These are phyloP conservation scores for Drosophila siamana DNA, from an alignment of 2,888 invertebrate species.

Conservation along the genomic window DNA sequence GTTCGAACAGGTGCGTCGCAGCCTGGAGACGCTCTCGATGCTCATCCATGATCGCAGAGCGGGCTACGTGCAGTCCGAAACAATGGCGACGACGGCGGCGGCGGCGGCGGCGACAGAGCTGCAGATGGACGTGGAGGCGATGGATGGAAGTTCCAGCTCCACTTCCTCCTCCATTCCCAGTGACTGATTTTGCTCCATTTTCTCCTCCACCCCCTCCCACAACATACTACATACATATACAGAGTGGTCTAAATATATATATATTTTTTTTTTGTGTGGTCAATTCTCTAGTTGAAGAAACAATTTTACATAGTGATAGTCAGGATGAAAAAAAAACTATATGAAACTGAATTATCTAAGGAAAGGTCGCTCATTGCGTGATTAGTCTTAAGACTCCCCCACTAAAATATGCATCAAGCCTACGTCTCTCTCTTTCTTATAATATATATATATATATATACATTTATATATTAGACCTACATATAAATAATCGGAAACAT, in stretches of 20 bases:
- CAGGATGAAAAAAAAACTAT: conserved; percentile 14
- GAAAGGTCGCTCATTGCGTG: conserved; percentile 9
- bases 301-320: conserved; percentile 21
- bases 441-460: conserved; percentile 21
- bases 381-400: conserved; percentile 18
- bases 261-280: conserved; percentile 5
- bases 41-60: conserved; percentile 86
- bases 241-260: not conserved
- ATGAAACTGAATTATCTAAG: conserved; percentile 23
- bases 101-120: not conserved
- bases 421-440: not conserved
- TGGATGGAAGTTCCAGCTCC: conserved; percentile 1
- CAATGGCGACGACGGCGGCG: not conserved
- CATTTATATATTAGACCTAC: conserved; percentile 1
- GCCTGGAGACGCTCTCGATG: conserved; percentile 91
- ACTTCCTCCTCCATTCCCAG: conserved; percentile 65
- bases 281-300: conserved; percentile 10
- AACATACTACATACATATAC: too few relatives aligned
- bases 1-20: conserved; percentile 89
- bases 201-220: not conserved
- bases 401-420: conserved; percentile 21
- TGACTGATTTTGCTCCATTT: conserved; percentile 76
- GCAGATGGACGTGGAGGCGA: not conserved
- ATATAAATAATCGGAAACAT: conserved; percentile 12
- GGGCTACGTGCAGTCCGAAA: conserved; percentile 52